Base-by-base conservation (phyloP, 2,888 invertebrate genomes). In the Galeopsomyia nigrocyanea region DNA sequence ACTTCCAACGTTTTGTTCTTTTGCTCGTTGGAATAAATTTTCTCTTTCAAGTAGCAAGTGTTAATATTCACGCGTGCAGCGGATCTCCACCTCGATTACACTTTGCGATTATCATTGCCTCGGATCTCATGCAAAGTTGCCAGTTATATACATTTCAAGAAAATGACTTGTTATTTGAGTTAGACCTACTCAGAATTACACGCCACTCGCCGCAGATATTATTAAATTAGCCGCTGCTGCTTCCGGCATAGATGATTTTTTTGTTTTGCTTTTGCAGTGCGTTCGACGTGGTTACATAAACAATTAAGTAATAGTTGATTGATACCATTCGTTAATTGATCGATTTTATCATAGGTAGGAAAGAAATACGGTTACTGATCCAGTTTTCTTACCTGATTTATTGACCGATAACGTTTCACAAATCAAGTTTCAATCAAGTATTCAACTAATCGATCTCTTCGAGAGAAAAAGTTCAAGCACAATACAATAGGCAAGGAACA, bases 81-180 rank as follows among this genome's bases (percentile, higher is more conserved):
- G 47, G 49, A 31, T 31, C 31, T 31, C 51, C 39, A 17, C 55
- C 39, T 53, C 13, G 22, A 64, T 55, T 46, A 26, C 17, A 13
- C 13, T 31, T 13, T n/a, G n/a, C n/a, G 22, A 56, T 65, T 56
- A 56, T 56, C 47, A 22, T 16, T 17, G 31, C 26, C 0, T 22
- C 26, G 13, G 26, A 65, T 65, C 56, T 49, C 5, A n/a, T n/a
- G n/a, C n/a, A n/a, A 47, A 47, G 21, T 22, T 26, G 46, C 5
- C 26, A 22, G 1, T 56, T 22, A n/a, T n/a, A n/a, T n/a, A n/a
- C 39, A 65, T 2, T 39, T 22, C 57, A 31, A 57, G 57, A 57
- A 55, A 65, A n/a, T 46, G 55, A 65, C 46, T 21, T 39, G 55
- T 47, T 56, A 47, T 57, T 65, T 17, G 26, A 56, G 56, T 22